Percentiles rank a stretch among this genome's conserved stretches.
phyloP scores from a whole-genome alignment of 2,797 vertebrate species.

The Dendrocincla fuliginosa region DNA sequence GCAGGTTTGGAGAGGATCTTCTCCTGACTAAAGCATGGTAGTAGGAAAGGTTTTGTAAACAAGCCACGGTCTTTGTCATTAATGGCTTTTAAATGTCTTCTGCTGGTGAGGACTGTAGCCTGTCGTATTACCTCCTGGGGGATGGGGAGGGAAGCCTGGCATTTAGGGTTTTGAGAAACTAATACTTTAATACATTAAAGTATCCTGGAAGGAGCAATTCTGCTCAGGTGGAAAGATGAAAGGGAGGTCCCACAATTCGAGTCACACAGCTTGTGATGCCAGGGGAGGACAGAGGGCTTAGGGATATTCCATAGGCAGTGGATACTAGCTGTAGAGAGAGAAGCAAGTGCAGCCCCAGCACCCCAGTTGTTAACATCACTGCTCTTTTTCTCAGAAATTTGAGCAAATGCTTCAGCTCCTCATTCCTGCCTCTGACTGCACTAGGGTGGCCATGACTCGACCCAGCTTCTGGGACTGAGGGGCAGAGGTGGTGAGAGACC shows the following conservation, averaged over 20 bases:
- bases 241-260: background rate
- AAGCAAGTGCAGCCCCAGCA: background rate
- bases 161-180: background rate
- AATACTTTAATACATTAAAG: background rate
- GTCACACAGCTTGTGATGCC: background rate
- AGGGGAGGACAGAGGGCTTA: background rate
- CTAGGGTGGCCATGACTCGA: background rate
- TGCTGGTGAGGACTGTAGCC: background rate
- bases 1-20: background rate
- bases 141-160: accelerated
- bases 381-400: slow-evolving; percentile 18
- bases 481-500: background rate
- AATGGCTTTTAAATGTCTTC: background rate
- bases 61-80: background rate
- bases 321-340: background rate
- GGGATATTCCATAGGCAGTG: background rate
- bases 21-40: background rate
- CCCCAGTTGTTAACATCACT: background rate
- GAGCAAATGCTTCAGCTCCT: background rate
- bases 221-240: background rate
- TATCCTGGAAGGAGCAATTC: background rate
- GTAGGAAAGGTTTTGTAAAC: background rate
- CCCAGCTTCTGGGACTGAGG: background rate
- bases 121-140: background rate
- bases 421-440: background rate